Conservation (phyloP, 2,888 invertebrate species). For the Camponotus fellah region DNA sequence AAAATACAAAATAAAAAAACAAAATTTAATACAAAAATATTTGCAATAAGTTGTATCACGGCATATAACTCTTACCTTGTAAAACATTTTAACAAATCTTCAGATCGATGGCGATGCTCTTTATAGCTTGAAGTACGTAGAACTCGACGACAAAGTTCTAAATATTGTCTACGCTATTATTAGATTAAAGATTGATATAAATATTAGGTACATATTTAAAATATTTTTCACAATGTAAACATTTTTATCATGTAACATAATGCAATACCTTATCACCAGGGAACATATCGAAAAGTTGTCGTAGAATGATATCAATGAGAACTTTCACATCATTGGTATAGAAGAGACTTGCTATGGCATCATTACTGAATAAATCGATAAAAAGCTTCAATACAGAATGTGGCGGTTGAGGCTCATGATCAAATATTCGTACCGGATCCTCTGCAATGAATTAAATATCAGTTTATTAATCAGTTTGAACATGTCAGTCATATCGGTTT, state of each 20-base stretch:
- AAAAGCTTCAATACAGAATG: conserved; percentile 96
- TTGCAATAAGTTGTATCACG: neutral
- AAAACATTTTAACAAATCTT: conserved; percentile 94
- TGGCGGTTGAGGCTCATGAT: conserved; percentile 92
- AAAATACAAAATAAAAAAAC: neutral
- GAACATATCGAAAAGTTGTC: conserved; percentile 96
- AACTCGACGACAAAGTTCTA: conserved; percentile 93
- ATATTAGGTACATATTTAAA: conserved; percentile 28
- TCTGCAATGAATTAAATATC: conserved; percentile 87
- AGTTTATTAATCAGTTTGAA: neutral
- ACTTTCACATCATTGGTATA: conserved; percentile 98
- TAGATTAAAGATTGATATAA: conserved; percentile 7
- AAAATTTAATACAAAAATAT: neutral
- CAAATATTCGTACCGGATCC: conserved; percentile 95
- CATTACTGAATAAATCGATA: conserved; percentile 93
- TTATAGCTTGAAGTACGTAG: conserved; percentile 94
- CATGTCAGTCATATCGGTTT: neutral
- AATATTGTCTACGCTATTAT: conserved; percentile 90
- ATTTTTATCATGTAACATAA: neutral
- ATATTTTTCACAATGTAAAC: conserved; percentile 16
- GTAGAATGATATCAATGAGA: conserved; percentile 96
- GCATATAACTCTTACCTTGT: conserved; percentile 86
- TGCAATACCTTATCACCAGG: conserved; percentile 92
- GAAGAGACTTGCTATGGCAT: conserved; percentile 94
- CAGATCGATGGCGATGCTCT: conserved; percentile 92